Percentiles rank a stretch among this genome's conserved stretches.
Evolutionary conservation across 2,888 invertebrate genomes (phyloP).

Genomic region (Globia sparganii): DNA sequence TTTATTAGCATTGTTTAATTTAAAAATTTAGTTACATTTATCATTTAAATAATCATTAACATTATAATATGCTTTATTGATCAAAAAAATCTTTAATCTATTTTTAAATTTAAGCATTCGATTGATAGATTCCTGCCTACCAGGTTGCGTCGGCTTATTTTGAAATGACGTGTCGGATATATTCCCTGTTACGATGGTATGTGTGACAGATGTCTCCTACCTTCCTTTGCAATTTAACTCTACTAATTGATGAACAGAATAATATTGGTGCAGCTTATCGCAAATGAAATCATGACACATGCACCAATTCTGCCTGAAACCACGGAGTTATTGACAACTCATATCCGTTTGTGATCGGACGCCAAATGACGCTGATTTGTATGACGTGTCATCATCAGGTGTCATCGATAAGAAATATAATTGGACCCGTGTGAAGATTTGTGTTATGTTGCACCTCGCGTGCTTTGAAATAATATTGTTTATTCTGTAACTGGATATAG

Average conservation of each 20-base stretch:
- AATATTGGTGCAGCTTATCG: neutral
- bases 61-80: no score
- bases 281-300: slow-evolving; percentile 5
- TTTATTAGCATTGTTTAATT: no score
- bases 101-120: no score
- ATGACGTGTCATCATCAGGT: slow-evolving; percentile 7
- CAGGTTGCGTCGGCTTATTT: neutral
- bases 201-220: neutral
- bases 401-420: neutral
- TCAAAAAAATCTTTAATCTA: no score
- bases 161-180: no score
- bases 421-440: neutral
- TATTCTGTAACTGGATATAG: neutral
- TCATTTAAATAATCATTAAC: no score
- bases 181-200: neutral
- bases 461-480: neutral
- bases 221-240: no score
- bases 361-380: neutral
- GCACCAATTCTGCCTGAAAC: slow-evolving; percentile 1
- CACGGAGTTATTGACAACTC: slow-evolving; percentile 5
- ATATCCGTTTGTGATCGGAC: slow-evolving; percentile 34
- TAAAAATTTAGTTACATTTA: no score
- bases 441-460: neutral
- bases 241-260: neutral
- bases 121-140: neutral